Evolutionary conservation across 2,113 vertebrate genomes (phyloP).

Genomic region (Calyptommatus sinebrachiatus): DNA sequence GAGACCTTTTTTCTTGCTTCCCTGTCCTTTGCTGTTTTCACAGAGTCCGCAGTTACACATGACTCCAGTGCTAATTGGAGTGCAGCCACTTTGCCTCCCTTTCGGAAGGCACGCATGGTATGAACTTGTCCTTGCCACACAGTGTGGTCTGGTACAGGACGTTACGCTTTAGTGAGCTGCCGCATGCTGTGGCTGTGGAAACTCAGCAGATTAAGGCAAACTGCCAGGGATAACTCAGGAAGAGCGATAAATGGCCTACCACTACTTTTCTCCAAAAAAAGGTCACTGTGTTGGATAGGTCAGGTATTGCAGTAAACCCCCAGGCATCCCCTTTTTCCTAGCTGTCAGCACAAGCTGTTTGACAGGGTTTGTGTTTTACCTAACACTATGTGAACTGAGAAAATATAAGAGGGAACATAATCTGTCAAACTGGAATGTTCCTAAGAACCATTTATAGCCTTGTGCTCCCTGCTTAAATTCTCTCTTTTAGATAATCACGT

Average conservation of each 20-base stretch:
- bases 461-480: no score
- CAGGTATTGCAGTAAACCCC: constrained; percentile 32
- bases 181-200: neutral
- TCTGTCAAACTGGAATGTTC: no score
- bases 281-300: constrained; percentile 22
- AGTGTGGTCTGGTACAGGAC: neutral
- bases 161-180: neutral
- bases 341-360: constrained; percentile 5
- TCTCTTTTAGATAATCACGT: no score
- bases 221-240: neutral
- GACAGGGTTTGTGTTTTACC: constrained; percentile 16
- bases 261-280: constrained; percentile 39
- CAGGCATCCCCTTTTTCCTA: constrained; percentile 15
- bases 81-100: neutral
- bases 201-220: constrained; percentile 22
- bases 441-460: no score
- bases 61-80: no score
- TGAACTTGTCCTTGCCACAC: neutral
- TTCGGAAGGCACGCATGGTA: neutral
- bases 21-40: neutral
- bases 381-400: neutral
- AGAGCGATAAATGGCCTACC: constrained; percentile 13
- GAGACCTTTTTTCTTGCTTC: neutral
- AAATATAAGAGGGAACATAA: no score
- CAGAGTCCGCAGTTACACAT: neutral